Base-by-base conservation (phyloP, 1,140 invertebrate genomes). In the Bombus ignitus region DNA sequence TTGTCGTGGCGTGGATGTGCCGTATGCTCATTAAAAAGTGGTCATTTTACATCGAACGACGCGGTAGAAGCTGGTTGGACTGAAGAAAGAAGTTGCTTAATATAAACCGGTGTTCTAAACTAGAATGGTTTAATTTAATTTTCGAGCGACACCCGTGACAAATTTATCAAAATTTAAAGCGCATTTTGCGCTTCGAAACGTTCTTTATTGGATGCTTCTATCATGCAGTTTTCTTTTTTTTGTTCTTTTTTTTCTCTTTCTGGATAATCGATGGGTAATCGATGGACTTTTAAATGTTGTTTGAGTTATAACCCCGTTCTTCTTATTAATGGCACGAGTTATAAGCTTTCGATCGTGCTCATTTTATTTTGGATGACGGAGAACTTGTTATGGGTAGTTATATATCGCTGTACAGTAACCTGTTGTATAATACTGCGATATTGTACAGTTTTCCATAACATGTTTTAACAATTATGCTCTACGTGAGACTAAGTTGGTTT, bases 1-100 rank as follows among this genome's bases (percentile, higher is more conserved):
- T 81, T 81, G 78, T 81, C 66, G 70, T 42, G n/a, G 44, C 28
- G 9, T n/a, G 47, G 65, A 71, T 71, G 32, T 18, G 4, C 65
- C 22, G 13, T 32, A 25, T 13, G 66, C 22, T 9, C 35, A 18
- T 81, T 57, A 57, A 81, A 71, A 71, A 71, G 28, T n/a, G 25
- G 28, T 25, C 37, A 37, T 35, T 70, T 57, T 71, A 39, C 44
- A 39, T 37, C 66, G 44, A 53, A 71, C 25, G 15, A 39, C 3
- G 37, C 78, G 25, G 8, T 37, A 15, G 12, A 39, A 44, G 28
- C 66, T 70, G 35, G 8, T 53, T 53, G 47, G 47, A 39, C 44
- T 22, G n/a, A 53, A 53, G 44, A 81, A 71, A 39, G 32, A 37
- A 66, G 15, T 53, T 53, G 47, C 18, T 53, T 53, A 53, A 53